Conservation (phyloP, 2,113 vertebrate genomes). For the Stomatorhinus ivindoensis region DNA sequence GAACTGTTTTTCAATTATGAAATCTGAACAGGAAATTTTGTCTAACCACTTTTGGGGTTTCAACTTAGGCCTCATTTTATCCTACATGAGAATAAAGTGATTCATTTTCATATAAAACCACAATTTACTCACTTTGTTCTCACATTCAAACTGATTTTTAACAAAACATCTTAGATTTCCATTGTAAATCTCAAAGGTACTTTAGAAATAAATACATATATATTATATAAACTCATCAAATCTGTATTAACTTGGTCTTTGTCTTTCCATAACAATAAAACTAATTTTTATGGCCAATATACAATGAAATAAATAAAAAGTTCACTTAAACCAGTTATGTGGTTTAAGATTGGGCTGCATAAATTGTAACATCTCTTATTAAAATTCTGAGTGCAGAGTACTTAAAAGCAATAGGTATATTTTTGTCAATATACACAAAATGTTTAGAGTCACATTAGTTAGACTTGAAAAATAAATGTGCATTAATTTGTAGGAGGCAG, state of each 20-base stretch:
- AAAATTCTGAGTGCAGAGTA: conserved; percentile 18
- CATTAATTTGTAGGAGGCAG: conserved; percentile 11
- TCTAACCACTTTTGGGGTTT: neutral
- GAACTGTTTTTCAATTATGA: neutral
- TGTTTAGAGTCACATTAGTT: conserved; percentile 5
- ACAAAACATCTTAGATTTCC: neutral
- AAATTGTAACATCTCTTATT: neutral
- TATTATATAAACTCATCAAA: conserved; percentile 10
- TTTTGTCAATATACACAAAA: conserved; percentile 33
- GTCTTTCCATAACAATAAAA: neutral
- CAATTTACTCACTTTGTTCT: conserved; percentile 29
- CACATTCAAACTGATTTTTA: conserved; percentile 59
- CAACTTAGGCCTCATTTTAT: neutral
- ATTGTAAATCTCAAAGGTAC: conserved; percentile 5
- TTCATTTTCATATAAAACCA: neutral
- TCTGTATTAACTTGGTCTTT: conserved; percentile 7
- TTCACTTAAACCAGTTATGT: neutral
- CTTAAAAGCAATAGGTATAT: conserved; percentile 42
- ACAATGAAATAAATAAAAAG: conserved; percentile 14
- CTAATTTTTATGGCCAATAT: conserved; percentile 1
- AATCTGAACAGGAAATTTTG: neutral
- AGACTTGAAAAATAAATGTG: conserved; percentile 15
- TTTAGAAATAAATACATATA: conserved; percentile 7
- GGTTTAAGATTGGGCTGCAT: neutral
- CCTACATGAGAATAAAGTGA: neutral